These are phyloP conservation scores for Cyprichromis sp. DNA, from an alignment of 2,113 vertebrate species.

Conservation along the genomic window DNA sequence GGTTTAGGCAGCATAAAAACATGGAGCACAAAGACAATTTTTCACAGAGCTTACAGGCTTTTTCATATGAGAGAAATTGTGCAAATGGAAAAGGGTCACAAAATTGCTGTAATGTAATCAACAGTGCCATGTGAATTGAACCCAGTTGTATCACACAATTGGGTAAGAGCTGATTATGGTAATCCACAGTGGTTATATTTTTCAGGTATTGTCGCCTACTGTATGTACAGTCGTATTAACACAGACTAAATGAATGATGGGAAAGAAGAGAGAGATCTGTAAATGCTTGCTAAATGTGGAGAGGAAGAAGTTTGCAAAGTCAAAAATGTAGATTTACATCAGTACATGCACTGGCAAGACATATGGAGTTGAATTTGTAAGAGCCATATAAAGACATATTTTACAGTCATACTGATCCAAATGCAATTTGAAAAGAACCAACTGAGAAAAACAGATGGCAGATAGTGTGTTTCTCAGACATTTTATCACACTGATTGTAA, in stretches of 20 bases:
- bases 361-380: neutral
- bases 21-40: slow-evolving; percentile 51
- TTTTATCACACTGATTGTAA: slow-evolving; percentile 26
- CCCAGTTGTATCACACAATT: slow-evolving; percentile 3
- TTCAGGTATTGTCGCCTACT: slow-evolving; percentile 5
- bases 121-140: slow-evolving; percentile 3
- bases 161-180: slow-evolving; percentile 15
- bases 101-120: slow-evolving; percentile 44
- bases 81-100: slow-evolving; percentile 38
- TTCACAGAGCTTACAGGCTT: slow-evolving; percentile 48
- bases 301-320: neutral
- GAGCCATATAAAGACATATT: neutral
- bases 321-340: neutral
- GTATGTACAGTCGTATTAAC: neutral
- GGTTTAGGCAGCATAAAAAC: slow-evolving; percentile 53
- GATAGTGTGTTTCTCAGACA: slow-evolving; percentile 1
- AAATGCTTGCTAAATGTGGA: neutral
- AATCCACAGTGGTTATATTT: slow-evolving; percentile 4
- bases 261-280: neutral
- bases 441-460: slow-evolving; percentile 27
- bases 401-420: neutral
- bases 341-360: neutral
- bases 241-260: neutral
- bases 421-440: neutral
- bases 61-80: slow-evolving; percentile 45